Conservation (phyloP, 2,797 vertebrate genomes). For the Enteromius treurensis region DNA sequence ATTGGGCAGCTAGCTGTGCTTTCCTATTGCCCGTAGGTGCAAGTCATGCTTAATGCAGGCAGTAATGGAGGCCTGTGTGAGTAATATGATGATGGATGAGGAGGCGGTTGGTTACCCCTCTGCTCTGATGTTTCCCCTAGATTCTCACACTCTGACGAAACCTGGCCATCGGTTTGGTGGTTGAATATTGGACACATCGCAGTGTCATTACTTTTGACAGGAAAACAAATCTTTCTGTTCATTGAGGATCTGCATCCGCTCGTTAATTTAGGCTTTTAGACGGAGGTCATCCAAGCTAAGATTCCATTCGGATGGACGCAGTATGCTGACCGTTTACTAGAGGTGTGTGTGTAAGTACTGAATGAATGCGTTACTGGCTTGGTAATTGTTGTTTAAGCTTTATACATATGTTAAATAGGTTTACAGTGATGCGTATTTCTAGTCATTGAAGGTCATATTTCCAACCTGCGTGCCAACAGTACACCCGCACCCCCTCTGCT, state of each 20-base stretch:
- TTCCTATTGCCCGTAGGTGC: constrained; percentile 63
- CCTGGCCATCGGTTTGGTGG: neutral
- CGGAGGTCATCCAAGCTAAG: constrained; percentile 57
- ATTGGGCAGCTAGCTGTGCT: neutral
- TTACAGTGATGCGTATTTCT: neutral
- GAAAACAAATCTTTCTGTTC: constrained; percentile 56
- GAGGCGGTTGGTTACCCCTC: constrained; percentile 66
- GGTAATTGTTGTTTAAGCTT: constrained; percentile 9
- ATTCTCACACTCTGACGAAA: constrained; percentile 14
- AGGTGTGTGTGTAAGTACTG: constrained; percentile 34
- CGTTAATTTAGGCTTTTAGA: constrained; percentile 51
- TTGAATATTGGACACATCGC: constrained; percentile 40
- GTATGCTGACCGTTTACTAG: constrained; percentile 37
- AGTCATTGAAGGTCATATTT: constrained; percentile 19
- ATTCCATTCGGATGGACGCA: constrained; percentile 43
- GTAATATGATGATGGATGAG: constrained; percentile 76
- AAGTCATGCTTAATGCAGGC: constrained; percentile 71
- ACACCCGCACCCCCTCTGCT: neutral
- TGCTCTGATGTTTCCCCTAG: constrained; percentile 31
- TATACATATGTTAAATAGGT: neutral
- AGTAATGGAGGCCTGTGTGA: constrained; percentile 70
- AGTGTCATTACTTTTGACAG: constrained; percentile 59
- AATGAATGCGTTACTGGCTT: constrained; percentile 16
- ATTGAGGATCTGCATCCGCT: constrained; percentile 53
- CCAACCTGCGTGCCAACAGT: neutral